Conservation (phyloP, 2,797 vertebrate species). For the Glossophaga mutica region DNA sequence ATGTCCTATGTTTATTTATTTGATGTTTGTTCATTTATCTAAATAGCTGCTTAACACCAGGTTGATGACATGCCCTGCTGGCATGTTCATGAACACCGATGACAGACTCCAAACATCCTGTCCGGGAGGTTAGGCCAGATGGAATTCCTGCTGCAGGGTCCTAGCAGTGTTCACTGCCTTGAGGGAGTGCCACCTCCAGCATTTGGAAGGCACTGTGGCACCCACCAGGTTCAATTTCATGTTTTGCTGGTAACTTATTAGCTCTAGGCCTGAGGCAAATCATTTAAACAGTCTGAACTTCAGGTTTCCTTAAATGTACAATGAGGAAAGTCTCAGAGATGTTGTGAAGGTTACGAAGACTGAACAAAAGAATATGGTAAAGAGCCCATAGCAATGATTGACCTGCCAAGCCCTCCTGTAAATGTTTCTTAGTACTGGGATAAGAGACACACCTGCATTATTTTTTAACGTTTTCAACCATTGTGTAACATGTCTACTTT, state of each 20-base stretch:
- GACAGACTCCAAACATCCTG: background rate
- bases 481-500: background rate
- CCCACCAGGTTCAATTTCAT: background rate
- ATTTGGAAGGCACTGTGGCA: background rate
- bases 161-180: background rate
- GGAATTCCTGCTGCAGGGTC: background rate
- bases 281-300: background rate
- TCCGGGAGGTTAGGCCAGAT: background rate
- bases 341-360: background rate
- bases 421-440: background rate
- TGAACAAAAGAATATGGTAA: background rate
- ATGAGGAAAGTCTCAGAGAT: background rate
- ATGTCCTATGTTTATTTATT: background rate
- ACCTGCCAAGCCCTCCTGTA: background rate
- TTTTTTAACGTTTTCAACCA: background rate
- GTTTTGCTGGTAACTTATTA: background rate
- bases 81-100: background rate
- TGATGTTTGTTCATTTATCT: background rate
- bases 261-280: background rate
- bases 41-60: background rate
- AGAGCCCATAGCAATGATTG: background rate
- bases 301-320: background rate
- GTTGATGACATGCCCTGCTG: background rate
- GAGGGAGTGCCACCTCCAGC: background rate
- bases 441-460: background rate